phyloP scores from a whole-genome alignment of 2,113 vertebrate species.

The Gasterosteus nipponicus region DNA sequence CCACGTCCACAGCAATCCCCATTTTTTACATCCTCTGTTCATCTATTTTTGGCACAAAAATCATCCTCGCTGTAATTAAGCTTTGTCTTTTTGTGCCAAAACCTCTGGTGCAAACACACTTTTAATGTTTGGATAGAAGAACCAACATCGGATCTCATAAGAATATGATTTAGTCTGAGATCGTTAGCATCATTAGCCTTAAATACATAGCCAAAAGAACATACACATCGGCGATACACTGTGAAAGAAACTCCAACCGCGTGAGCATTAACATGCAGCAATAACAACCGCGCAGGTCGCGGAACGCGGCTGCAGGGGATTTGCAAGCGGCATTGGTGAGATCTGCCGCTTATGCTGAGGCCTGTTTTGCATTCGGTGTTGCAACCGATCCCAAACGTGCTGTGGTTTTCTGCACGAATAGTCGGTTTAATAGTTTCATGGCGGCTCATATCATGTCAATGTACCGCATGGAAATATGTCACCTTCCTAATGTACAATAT shows the following conservation, averaged over 20 bases:
- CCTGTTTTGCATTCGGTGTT: background rate
- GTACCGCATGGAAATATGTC: background rate
- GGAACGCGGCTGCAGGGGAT: constrained; percentile 12
- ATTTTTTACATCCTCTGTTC: constrained; percentile 45
- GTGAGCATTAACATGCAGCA: background rate
- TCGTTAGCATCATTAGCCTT: background rate
- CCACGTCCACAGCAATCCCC: constrained; percentile 10
- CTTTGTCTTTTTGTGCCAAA: background rate
- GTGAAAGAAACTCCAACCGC: background rate
- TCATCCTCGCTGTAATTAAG: background rate
- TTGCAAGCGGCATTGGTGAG: constrained; percentile 23
- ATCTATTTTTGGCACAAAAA: constrained; percentile 38
- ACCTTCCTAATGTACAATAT: background rate
- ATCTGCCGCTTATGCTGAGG: constrained; percentile 13
- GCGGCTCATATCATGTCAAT: background rate
- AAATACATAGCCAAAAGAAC: background rate
- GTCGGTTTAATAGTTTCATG: background rate
- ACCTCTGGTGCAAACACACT: background rate
- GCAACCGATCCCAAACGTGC: constrained; percentile 14
- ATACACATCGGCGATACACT: background rate
- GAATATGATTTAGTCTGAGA: background rate
- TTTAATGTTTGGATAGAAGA: background rate
- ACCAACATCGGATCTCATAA: background rate
- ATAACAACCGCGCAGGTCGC: background rate
- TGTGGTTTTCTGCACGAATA: constrained; percentile 1